Percentiles rank a stretch among this genome's conserved stretches.
Evolutionary conservation across 1,140 invertebrate genomes (phyloP).

Genomic region (Hyles euphorbiae): DNA sequence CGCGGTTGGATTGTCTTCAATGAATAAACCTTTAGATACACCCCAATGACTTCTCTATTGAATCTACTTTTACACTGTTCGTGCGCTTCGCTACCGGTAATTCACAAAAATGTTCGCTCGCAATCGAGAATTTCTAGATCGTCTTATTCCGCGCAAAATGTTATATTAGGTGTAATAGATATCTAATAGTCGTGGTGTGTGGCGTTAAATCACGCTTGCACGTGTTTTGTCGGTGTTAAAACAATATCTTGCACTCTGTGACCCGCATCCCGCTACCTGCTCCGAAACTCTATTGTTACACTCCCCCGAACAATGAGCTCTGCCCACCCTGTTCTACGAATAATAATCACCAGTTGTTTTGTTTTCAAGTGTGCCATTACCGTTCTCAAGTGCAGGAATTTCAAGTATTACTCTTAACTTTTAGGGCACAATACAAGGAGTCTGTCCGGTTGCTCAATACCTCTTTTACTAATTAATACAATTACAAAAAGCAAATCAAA

Average conservation of each 20-base stretch:
- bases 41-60: slow-evolving; percentile 29
- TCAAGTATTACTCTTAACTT: slow-evolving; percentile 21
- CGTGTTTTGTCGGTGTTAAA: slow-evolving; percentile 28
- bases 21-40: slow-evolving; percentile 41
- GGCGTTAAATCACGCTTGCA: slow-evolving; percentile 44
- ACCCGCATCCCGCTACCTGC: slow-evolving; percentile 66
- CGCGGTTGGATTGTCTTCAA: slow-evolving; percentile 35
- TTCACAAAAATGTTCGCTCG: neutral
- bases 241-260: slow-evolving; percentile 30
- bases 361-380: slow-evolving; percentile 38
- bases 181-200: slow-evolving; percentile 49
- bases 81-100: slow-evolving; percentile 7
- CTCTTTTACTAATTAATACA: slow-evolving; percentile 18
- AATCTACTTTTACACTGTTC: slow-evolving; percentile 16
- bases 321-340: slow-evolving; percentile 54
- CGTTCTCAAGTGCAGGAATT: slow-evolving; percentile 35
- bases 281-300: slow-evolving; percentile 44
- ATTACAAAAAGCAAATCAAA: slow-evolving; percentile 21
- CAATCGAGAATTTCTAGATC: too few species aligned
- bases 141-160: too few species aligned
- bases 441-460: slow-evolving; percentile 9
- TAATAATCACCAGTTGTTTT: slow-evolving; percentile 39
- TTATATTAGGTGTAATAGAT: too few species aligned
- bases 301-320: slow-evolving; percentile 45
- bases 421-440: too few species aligned